Percentiles rank a stretch among this genome's conserved stretches.
Conservation (phyloP, 1,140 invertebrate species). For the Aphaenogaster ashmeadi region DNA sequence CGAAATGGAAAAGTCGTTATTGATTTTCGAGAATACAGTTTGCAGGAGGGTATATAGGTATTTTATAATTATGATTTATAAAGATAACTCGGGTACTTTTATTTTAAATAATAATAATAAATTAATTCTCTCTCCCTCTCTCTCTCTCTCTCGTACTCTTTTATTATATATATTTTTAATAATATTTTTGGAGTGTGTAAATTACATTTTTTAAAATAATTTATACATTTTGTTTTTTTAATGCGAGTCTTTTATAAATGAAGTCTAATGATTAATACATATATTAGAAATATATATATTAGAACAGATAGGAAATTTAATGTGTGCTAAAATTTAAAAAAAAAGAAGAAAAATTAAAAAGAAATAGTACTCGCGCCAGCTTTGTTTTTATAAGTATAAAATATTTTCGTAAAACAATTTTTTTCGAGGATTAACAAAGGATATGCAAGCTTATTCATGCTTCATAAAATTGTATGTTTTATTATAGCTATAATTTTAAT, state of each 20-base stretch:
- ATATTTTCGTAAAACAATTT: not conserved
- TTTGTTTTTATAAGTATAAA: not conserved
- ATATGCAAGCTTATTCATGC: not conserved
- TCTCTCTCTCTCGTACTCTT: no score
- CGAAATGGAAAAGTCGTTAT: conserved; percentile 30
- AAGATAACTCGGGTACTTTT: not conserved
- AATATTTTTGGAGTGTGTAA: not conserved
- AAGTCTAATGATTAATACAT: not conserved
- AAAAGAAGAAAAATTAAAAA: not conserved
- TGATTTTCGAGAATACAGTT: conserved; percentile 22
- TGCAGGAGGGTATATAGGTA: not conserved
- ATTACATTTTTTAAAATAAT: not conserved
- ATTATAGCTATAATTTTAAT: not conserved
- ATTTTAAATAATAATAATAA: no score
- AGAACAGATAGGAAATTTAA: not conserved
- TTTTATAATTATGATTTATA: conserved; percentile 20
- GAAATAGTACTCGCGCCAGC: not conserved
- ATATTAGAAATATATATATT: not conserved
- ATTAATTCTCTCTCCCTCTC: no score
- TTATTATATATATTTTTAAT: not conserved
- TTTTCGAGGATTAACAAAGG: not conserved
- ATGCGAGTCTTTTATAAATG: not conserved
- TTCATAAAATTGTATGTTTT: conserved; percentile 16
- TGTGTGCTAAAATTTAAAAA: not conserved
- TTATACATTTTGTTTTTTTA: not conserved